These are phyloP conservation scores for Hesperia comma DNA, from an alignment of 2,888 invertebrate genomes.

Conservation along the genomic window DNA sequence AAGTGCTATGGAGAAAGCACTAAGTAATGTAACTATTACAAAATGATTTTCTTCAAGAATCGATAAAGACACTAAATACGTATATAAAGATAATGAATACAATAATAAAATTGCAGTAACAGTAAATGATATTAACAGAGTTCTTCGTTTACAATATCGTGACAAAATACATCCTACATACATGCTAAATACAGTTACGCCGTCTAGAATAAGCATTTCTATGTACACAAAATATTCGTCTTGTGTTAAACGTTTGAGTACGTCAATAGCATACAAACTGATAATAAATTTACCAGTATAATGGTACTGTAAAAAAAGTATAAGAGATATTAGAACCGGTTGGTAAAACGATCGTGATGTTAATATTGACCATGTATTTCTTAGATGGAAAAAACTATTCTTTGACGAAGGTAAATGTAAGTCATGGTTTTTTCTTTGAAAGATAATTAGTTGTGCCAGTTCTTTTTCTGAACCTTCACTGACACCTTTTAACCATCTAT, in stretches of 20 bases:
- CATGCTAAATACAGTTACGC: slow-evolving; percentile 51
- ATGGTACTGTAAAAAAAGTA: slow-evolving; percentile 32
- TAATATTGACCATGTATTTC: neutral
- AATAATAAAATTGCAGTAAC: slow-evolving; percentile 41
- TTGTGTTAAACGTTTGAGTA: slow-evolving; percentile 42
- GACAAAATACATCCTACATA: slow-evolving; percentile 58
- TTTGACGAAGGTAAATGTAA: neutral
- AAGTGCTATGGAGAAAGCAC: slow-evolving; percentile 38
- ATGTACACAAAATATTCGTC: slow-evolving; percentile 42
- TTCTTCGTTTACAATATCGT: slow-evolving; percentile 48
- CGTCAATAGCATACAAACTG: slow-evolving; percentile 43
- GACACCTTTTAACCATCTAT: slow-evolving; percentile 42
- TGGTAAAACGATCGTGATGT: neutral
- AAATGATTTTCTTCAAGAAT: neutral
- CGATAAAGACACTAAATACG: slow-evolving; percentile 37
- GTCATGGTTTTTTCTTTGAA: neutral
- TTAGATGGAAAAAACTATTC: neutral
- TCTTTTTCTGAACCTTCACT: slow-evolving; percentile 40
- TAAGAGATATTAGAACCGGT: neutral
- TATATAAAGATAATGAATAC: slow-evolving; percentile 43
- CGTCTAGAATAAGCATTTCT: slow-evolving; percentile 45
- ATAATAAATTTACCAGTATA: slow-evolving; percentile 42
- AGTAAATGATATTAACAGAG: slow-evolving; percentile 47
- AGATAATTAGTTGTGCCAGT: slow-evolving; percentile 1
- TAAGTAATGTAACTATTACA: neutral